Conservation (phyloP, 2,888 invertebrate species). For the Pachycephus smyrnensis region DNA sequence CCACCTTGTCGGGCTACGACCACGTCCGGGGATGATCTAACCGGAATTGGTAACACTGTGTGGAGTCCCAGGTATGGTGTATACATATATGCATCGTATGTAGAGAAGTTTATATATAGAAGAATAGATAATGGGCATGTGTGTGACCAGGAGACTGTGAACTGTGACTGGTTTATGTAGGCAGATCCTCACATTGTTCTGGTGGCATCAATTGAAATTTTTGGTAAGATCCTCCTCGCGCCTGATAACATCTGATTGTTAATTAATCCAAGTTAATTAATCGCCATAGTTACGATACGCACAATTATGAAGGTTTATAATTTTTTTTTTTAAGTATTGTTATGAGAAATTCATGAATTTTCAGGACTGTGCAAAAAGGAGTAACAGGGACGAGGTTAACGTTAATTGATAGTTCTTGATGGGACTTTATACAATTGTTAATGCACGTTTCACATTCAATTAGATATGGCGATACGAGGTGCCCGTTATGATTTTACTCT, state of each 20-base stretch:
- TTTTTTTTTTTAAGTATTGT: neutral
- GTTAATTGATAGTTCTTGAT: neutral
- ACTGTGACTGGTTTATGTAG: neutral
- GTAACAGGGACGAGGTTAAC: neutral
- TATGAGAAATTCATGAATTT: neutral
- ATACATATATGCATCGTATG: neutral
- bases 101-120: neutral
- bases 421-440: neutral
- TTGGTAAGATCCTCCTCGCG: neutral
- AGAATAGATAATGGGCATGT: neutral
- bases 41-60: slow-evolving; percentile 28
- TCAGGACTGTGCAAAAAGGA: neutral
- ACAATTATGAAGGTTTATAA: neutral
- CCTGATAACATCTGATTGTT: neutral
- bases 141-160: neutral
- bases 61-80: slow-evolving; percentile 4
- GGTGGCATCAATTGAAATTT: neutral
- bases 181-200: neutral
- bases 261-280: neutral
- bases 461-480: neutral
- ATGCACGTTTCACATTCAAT: neutral
- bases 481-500: neutral
- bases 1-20: slow-evolving; percentile 43
- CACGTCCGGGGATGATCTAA: slow-evolving; percentile 34
- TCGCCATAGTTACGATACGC: neutral